Base-by-base conservation (phyloP, 2,113 vertebrate species). In the Macquaria australasica region DNA sequence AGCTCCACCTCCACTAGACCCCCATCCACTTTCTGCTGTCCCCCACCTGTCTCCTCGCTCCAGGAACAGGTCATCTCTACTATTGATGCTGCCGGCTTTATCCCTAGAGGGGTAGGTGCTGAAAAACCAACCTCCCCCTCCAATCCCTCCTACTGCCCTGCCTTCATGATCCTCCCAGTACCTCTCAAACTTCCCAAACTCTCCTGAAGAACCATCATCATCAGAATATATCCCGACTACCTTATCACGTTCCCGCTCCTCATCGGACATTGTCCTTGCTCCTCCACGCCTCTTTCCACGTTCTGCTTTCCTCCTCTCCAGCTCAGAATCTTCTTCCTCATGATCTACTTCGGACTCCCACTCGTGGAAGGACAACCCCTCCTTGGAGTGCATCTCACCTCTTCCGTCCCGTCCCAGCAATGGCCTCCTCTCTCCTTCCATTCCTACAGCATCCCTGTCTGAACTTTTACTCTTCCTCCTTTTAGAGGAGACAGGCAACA, bases 71-170 rank as follows among this genome's bases (percentile, higher is more conserved):
- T 96, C 95, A 21, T 96, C 96, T 87, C 94, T 87, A 68, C 96
- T 96, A 87, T 94, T 96, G 82, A 96, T 87, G 86, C 96, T 96
- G n/a, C 94, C 94, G 0, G 89, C 88, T 88, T 96, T 96, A 31
- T 98, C 97, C 51, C 97, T 94, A 10, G 97, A 96, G 0, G 97
- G 97, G 80, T 97, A 98, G 16, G 97, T 97, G 50, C 97, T 96
- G 86, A 98, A 98, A 87, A 97, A 97, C 93, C 97, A 96, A 1
- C 96, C 95, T 60, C 96, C 95, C 60, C 96, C 95, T 72, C 96
- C 92, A 28, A 96, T 95, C 16, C 95, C 92, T 45, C 95, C 93
- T 55, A 95, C 93, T 8, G 93, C 95, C 90, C 94, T 94, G 89
- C 96, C 91, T 94, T 96, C 95, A 55, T 95, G 95, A 56, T 96